These are phyloP conservation scores for Trachelus iudaicus DNA, from an alignment of 2,888 invertebrate species.

Conservation along the genomic window DNA sequence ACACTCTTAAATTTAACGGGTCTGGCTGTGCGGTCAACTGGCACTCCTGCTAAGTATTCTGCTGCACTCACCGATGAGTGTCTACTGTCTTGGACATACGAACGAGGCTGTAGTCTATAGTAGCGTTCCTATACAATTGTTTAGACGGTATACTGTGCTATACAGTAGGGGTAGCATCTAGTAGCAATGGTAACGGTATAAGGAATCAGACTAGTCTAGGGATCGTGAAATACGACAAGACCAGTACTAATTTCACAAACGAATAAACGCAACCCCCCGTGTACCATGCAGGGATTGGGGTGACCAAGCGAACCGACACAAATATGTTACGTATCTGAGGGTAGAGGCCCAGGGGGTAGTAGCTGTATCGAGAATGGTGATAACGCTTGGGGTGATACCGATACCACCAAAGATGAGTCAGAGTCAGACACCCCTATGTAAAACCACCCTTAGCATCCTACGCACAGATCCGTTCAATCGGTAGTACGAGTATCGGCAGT, in stretches of 20 bases:
- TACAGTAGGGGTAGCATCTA: not conserved
- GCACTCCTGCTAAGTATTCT: not conserved
- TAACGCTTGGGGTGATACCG: slow-evolving; percentile 53
- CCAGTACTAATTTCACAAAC: slow-evolving; percentile 66
- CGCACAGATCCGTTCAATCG: not conserved
- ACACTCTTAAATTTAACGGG: not conserved
- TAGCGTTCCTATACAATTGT: not conserved
- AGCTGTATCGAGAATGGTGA: slow-evolving; percentile 18
- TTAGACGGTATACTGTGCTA: not conserved
- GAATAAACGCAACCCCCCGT: slow-evolving; percentile 56
- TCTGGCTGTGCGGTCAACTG: not conserved
- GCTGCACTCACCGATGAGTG: not conserved
- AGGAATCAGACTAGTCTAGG: not conserved
- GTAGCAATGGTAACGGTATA: not conserved
- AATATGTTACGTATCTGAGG: slow-evolving; percentile 36
- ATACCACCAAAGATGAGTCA: slow-evolving; percentile 57
- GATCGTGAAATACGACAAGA: slow-evolving; percentile 51
- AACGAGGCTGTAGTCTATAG: not conserved
- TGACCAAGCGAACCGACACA: slow-evolving; percentile 45
- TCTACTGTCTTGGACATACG: not conserved
- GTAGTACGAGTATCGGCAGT: not conserved
- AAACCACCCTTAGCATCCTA: not conserved
- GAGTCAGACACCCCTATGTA: slow-evolving; percentile 21
- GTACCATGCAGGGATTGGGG: slow-evolving; percentile 25
- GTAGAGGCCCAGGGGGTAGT: slow-evolving; percentile 14